Percentiles rank a stretch among this genome's conserved stretches.
These are phyloP conservation scores for Eupristina koningsbergeri DNA, from an alignment of 1,140 invertebrate species.

Conservation along the genomic window DNA sequence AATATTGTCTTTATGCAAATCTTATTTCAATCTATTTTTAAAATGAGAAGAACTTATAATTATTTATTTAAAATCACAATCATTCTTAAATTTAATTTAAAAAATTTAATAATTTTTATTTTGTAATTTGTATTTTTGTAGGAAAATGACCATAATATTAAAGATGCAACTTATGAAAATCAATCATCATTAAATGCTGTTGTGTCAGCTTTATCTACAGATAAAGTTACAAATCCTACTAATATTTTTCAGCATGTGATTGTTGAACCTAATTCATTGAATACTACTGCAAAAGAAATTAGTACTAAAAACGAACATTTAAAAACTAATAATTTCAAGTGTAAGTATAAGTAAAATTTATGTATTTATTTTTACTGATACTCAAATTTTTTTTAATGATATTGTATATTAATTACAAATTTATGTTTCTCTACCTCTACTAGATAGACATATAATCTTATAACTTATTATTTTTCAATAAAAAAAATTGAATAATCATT, in stretches of 20 bases:
- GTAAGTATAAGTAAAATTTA: constrained; percentile 61
- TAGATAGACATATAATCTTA: too few species aligned
- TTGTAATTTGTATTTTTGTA: neutral
- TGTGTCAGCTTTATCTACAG: constrained; percentile 66
- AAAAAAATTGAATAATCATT: too few species aligned
- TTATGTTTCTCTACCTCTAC: too few species aligned
- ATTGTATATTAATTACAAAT: too few species aligned
- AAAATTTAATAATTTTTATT: neutral
- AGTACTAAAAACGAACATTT: constrained; percentile 62
- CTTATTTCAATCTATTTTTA: too few species aligned
- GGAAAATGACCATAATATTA: constrained; percentile 14
- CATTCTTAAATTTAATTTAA: neutral
- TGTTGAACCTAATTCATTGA: constrained; percentile 81
- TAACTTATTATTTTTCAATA: too few species aligned
- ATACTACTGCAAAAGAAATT: constrained; percentile 75
- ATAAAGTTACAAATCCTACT: constrained; percentile 66
- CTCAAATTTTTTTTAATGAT: too few species aligned
- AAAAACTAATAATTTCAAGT: constrained; percentile 60
- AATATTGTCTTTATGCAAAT: too few species aligned
- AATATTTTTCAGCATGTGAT: constrained; percentile 80
- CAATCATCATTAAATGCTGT: constrained; percentile 65
- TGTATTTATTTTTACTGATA: too few species aligned
- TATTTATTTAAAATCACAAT: too few species aligned
- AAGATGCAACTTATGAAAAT: constrained; percentile 40
- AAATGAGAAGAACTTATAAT: too few species aligned